phyloP scores from a whole-genome alignment of 2,797 vertebrate species.

The Coregonus sp. region DNA sequence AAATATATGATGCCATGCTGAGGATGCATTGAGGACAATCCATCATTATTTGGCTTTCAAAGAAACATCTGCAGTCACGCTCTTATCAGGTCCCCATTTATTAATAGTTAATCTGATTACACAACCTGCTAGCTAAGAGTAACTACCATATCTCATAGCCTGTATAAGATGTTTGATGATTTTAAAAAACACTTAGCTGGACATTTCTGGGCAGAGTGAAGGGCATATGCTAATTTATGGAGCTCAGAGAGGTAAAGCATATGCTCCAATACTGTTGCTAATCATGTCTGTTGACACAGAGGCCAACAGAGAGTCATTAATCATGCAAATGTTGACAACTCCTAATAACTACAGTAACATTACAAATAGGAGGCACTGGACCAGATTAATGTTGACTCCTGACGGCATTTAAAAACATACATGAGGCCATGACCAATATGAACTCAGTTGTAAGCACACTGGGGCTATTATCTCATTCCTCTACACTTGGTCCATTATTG shows the following conservation, averaged over 20 bases:
- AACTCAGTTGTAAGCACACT: not conserved
- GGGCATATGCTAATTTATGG: not conserved
- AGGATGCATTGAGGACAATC: not conserved
- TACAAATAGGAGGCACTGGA: constrained; percentile 24
- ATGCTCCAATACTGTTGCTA: constrained; percentile 32
- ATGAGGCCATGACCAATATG: constrained; percentile 16
- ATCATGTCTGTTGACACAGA: constrained; percentile 40
- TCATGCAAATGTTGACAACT: constrained; percentile 25
- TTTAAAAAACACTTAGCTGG: not conserved
- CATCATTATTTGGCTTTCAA: not conserved
- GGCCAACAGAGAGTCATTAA: constrained; percentile 38
- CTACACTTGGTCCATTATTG: not conserved
- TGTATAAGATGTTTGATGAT: not conserved
- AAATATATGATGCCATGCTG: not conserved
- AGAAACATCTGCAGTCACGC: not conserved
- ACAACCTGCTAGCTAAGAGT: not conserved
- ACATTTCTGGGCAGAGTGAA: constrained; percentile 7
- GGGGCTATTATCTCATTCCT: not conserved
- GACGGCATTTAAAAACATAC: constrained; percentile 13
- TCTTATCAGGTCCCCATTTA: not conserved
- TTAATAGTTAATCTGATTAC: not conserved
- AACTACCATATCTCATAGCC: not conserved
- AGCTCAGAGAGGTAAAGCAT: constrained; percentile 18
- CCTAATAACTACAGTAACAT: constrained; percentile 14
- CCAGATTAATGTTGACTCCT: constrained; percentile 25